Evolutionary conservation across 2,888 invertebrate species (phyloP).

Genomic region (Tetramorium bicarinatum): DNA sequence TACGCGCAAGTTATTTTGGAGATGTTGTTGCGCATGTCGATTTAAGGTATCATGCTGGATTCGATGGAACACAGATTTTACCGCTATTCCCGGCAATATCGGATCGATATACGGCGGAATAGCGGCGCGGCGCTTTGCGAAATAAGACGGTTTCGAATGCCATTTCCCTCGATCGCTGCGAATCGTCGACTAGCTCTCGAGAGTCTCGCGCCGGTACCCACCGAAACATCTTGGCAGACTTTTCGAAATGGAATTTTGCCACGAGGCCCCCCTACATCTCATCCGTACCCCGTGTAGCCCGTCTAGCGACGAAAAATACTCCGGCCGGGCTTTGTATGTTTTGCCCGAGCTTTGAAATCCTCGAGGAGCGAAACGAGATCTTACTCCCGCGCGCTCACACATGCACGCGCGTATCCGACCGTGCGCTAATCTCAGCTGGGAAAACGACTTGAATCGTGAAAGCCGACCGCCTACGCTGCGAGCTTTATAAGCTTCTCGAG

Average conservation of each 20-base stretch:
- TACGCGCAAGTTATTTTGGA: background rate
- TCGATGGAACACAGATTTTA: background rate
- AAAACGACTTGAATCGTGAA: constrained; percentile 62
- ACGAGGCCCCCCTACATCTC: constrained; percentile 17
- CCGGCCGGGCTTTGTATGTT: constrained; percentile 32
- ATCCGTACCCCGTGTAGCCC: constrained; percentile 23
- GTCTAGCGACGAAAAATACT: constrained; percentile 42
- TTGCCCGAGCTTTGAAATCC: constrained; percentile 22
- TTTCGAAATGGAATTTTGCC: constrained; percentile 60
- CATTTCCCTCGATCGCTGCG: constrained; percentile 39
- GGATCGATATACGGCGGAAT: constrained; percentile 29
- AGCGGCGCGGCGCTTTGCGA: constrained; percentile 9
- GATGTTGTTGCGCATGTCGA: background rate
- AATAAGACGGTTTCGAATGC: constrained; percentile 45
- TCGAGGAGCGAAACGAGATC: constrained; percentile 42
- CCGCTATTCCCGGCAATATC: constrained; percentile 25
- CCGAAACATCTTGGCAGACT: constrained; percentile 55
- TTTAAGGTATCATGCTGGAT: constrained; percentile 9
- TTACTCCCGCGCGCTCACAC: background rate
- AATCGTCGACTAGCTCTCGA: constrained; percentile 36
- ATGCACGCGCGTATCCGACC: constrained; percentile 39
- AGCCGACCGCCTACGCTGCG: constrained; percentile 53
- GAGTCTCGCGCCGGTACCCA: constrained; percentile 37
- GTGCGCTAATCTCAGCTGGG: constrained; percentile 53
- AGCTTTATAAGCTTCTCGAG: constrained; percentile 59